Evolutionary conservation across 2,797 vertebrate species (phyloP), one percentile per base, ranked within the genome.

Genomic region (Pipistrellus kuhlii): DNA sequence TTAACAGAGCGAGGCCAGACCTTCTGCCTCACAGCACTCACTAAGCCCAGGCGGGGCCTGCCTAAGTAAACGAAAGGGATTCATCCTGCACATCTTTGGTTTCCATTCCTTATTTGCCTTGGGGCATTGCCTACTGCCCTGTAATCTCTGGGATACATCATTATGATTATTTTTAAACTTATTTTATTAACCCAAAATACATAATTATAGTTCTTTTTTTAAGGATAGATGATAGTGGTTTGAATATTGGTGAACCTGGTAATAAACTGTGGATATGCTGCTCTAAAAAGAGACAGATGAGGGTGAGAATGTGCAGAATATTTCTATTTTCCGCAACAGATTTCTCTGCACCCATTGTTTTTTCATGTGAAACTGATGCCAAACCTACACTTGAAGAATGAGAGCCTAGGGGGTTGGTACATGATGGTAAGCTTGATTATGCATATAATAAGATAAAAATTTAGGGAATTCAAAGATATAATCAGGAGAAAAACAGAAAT

Each of bases 391-490:
- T 68, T 68, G 32, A 73, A 93, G 62, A 83, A 59, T 75, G 88
- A 95, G 25, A 89, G 35, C 4, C 35, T 94, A 35, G 17, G 44
- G 14, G 51, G 18, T 38, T 85, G 35, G 14, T 91, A 69, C 41
- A 21, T 2, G 27, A 91, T 1, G 3, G 12, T 88, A 73, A 95
- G 3, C 38, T 97, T 95, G 73, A 53, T 90, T 88, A 78, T 83
- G 57, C 0, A 8, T 17, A 44, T 27, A 30, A 88, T 6, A 10
- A 96, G 51, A 48, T 66, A 91, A 93, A 95, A 76, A 97, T 76
- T n/a, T 90, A 92, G 91, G 80, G 4, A 83, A 93, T 75, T 85
- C 44, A 71, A 96, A 96, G 51, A 75, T 82, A 66, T 30, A 92
- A 64, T 48, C 17, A 78, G 51, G 14, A 71, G 68, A 18, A 85